Evolutionary conservation across 1,140 invertebrate genomes (phyloP).

Genomic region (Periplaneta americana): DNA sequence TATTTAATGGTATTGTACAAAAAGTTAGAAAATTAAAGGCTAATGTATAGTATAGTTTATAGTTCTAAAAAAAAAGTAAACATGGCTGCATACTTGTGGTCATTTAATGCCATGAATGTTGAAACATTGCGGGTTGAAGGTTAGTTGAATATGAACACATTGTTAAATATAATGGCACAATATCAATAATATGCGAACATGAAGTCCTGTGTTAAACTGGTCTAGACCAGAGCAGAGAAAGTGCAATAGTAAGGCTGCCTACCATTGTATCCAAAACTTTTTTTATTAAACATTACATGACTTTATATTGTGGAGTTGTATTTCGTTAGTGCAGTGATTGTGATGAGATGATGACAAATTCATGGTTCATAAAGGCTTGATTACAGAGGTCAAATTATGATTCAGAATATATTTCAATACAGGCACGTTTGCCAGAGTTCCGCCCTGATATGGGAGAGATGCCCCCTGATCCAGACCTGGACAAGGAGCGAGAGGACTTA

Average conservation of each 20-base stretch:
- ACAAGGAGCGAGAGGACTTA: constrained; percentile 75
- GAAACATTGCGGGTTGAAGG: no score
- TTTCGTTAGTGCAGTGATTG: neutral
- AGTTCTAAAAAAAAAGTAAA: no score
- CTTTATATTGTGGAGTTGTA: neutral
- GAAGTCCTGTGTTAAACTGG: no score
- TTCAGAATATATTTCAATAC: constrained; percentile 3
- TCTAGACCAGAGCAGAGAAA: neutral
- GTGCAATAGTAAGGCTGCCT: neutral
- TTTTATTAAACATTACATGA: neutral
- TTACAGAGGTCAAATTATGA: neutral
- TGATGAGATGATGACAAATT: neutral
- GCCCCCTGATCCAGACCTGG: constrained; percentile 66
- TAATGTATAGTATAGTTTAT: no score
- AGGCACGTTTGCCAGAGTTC: constrained; percentile 77
- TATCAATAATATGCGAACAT: no score
- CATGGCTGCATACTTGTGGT: no score
- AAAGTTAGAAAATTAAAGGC: no score
- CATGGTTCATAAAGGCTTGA: neutral
- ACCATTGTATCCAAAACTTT: neutral
- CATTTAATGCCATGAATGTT: no score
- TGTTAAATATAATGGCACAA: no score
- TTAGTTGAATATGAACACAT: no score
- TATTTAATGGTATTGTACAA: no score
- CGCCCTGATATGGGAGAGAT: constrained; percentile 58